These are phyloP conservation scores for Pygmarrhopalites habei DNA, from an alignment of 1,140 invertebrate genomes.

Conservation along the genomic window DNA sequence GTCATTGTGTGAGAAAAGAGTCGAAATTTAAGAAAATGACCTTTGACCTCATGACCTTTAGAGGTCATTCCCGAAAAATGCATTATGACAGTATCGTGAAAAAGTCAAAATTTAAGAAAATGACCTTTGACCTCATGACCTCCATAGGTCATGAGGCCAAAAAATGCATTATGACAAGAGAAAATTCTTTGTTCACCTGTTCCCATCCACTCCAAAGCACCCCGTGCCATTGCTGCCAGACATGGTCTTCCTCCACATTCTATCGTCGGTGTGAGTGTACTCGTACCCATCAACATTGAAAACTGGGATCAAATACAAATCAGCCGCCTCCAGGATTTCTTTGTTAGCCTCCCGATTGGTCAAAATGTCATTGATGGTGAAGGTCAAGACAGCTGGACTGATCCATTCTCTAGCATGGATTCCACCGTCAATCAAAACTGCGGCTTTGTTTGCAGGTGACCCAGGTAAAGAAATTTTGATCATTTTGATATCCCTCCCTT, in stretches of 20 bases:
- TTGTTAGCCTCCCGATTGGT: slow-evolving; percentile 46
- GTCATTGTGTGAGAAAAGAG: background rate
- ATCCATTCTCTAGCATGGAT: slow-evolving; percentile 22
- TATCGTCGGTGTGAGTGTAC: slow-evolving; percentile 35
- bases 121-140: too few relatives aligned
- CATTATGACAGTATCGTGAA: background rate
- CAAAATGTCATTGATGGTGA: slow-evolving; percentile 3
- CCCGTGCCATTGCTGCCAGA: slow-evolving; percentile 35
- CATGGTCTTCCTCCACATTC: slow-evolving; percentile 55
- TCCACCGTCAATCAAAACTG: slow-evolving; percentile 9
- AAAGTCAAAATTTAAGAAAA: background rate
- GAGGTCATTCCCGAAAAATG: background rate
- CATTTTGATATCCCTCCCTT: background rate
- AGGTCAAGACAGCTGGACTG: slow-evolving; percentile 5
- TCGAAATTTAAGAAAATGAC: background rate
- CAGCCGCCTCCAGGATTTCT: slow-evolving; percentile 53
- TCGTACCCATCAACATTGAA: slow-evolving; percentile 39
- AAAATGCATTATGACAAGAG: too few relatives aligned
- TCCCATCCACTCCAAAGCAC: slow-evolving; percentile 55
- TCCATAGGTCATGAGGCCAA: too few relatives aligned
- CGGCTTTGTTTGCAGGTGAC: background rate
- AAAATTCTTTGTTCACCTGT: too few relatives aligned
- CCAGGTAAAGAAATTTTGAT: slow-evolving; percentile 10
- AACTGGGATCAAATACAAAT: slow-evolving; percentile 11
- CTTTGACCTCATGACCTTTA: too few relatives aligned